Evolutionary conservation across 2,888 invertebrate species (phyloP).

Genomic region (Leptinotarsa tumamoca): DNA sequence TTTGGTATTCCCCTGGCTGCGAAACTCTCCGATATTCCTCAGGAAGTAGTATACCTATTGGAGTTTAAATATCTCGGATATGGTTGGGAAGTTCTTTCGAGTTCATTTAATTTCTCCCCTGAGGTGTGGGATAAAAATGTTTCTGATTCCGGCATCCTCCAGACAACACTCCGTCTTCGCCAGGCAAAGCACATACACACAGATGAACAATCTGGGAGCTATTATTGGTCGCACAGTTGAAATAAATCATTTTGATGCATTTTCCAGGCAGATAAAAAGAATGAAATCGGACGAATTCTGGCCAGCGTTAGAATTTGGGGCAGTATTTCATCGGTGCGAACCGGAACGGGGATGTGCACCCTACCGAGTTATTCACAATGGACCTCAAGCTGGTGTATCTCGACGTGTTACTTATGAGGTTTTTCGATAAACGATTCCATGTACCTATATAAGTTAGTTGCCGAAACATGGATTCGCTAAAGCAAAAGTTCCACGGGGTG

Average conservation of each 20-base stretch:
- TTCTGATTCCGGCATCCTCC: conserved; percentile 44
- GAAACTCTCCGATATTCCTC: conserved; percentile 33
- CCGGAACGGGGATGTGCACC: conserved; percentile 32
- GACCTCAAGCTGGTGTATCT: conserved; percentile 43
- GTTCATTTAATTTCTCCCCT: conserved; percentile 43
- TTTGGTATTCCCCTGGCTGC: conserved; percentile 28
- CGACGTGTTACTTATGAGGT: conserved; percentile 51
- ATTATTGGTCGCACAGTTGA: conserved; percentile 65
- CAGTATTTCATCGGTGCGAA: conserved; percentile 31
- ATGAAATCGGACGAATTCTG: conserved; percentile 37
- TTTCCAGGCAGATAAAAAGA: conserved; percentile 45
- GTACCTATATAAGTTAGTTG: conserved; percentile 52
- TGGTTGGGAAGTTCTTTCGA: conserved; percentile 39
- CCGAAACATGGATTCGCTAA: conserved; percentile 53
- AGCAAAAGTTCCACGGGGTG: conserved; percentile 53
- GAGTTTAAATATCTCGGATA: conserved; percentile 41
- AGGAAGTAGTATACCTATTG: conserved; percentile 34
- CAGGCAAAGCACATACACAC: conserved; percentile 64
- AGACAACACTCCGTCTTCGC: conserved; percentile 50
- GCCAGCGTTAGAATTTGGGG: conserved; percentile 23
- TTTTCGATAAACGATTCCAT: conserved; percentile 50
- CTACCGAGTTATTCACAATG: conserved; percentile 38
- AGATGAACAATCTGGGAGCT: conserved; percentile 66
- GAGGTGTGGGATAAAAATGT: conserved; percentile 40
- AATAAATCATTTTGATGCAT: conserved; percentile 65